Evolutionary conservation across 2,797 vertebrate genomes (phyloP).

Genomic region (Sciurus vulgaris): DNA sequence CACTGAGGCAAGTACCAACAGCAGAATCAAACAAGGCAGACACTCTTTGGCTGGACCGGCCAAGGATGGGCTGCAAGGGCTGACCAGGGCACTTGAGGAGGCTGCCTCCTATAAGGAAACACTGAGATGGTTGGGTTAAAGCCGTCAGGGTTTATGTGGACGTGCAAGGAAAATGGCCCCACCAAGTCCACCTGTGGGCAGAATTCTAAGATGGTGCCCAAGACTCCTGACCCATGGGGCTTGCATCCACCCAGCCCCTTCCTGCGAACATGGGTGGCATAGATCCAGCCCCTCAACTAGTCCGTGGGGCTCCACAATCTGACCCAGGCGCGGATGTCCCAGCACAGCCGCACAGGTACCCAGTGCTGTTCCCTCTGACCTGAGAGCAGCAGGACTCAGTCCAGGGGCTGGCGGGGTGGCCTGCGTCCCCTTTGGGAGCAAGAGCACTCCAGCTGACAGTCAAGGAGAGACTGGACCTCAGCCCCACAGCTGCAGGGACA

Average conservation of each 20-base stretch:
- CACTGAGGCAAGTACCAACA: rapidly evolving
- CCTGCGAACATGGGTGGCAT: background rate
- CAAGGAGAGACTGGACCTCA: background rate
- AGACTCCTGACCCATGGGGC: background rate
- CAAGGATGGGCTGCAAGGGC: background rate
- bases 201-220: background rate
- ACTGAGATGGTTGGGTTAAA: too few species aligned
- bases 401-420: background rate
- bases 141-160: rapidly evolving
- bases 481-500: background rate
- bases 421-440: background rate
- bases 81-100: background rate
- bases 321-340: background rate
- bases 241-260: background rate
- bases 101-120: background rate
- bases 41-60: rapidly evolving
- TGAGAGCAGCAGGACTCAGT: background rate
- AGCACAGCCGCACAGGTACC: background rate
- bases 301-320: background rate
- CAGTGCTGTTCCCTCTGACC: background rate
- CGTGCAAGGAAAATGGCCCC: background rate
- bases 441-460: background rate
- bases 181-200: too few species aligned
- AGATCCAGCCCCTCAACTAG: background rate
- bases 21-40: background rate